Percentiles rank a stretch among this genome's conserved stretches.
Evolutionary conservation across 2,888 invertebrate species (phyloP).

Genomic region (Linnaemya vulpina): DNA sequence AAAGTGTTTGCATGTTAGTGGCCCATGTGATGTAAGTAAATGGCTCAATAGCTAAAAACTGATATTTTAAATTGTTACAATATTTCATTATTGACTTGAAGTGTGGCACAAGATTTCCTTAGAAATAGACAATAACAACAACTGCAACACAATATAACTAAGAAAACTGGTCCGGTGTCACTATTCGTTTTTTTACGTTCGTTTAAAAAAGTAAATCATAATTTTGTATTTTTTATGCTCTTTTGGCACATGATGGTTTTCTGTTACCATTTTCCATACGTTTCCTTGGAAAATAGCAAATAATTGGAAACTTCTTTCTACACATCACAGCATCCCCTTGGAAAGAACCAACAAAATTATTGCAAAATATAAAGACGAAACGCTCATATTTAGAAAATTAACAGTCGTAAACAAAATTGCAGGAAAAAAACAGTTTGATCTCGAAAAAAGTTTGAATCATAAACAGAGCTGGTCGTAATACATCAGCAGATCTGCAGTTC

Average conservation of each 20-base stretch:
- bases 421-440: not conserved
- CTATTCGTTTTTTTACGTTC: conserved; percentile 31
- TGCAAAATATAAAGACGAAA: conserved; percentile 26
- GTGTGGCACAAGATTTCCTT: conserved; percentile 68
- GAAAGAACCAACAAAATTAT: conserved; percentile 47
- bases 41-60: conserved; percentile 60
- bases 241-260: conserved; percentile 63
- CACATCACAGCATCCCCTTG: conserved; percentile 32
- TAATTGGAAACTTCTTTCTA: conserved; percentile 31
- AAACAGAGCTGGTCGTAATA: conserved; percentile 27
- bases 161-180: conserved; percentile 47
- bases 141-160: not conserved
- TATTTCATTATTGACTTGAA: conserved; percentile 49
- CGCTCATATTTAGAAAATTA: conserved; percentile 55
- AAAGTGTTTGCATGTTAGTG: conserved; percentile 60
- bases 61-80: conserved; percentile 59
- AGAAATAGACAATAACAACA: conserved; percentile 48
- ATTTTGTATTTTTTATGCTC: conserved; percentile 43
- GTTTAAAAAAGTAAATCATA: conserved; percentile 63
- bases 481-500: too few species aligned
- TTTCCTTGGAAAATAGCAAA: conserved; percentile 41
- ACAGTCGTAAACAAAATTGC: conserved; percentile 50
- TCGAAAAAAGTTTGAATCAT: not conserved
- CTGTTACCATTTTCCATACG: conserved; percentile 32
- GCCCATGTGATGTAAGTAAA: conserved; percentile 59